Conservation (phyloP, 2,113 vertebrate species). For the Amia ocellicauda region DNA sequence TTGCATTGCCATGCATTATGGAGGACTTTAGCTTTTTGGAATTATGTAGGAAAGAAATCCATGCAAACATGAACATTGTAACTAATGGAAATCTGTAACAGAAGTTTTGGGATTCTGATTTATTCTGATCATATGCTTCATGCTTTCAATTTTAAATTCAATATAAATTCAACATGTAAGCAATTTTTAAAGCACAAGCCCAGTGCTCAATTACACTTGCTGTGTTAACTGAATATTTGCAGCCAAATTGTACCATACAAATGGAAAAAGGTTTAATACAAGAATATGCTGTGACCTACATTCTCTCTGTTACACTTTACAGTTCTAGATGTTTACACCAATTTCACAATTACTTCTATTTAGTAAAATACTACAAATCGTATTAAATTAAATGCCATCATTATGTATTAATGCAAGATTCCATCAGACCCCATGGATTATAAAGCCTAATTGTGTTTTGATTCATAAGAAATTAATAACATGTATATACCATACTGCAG, state of each 20-base stretch:
- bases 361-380: slow-evolving; percentile 27
- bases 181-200: slow-evolving; percentile 47
- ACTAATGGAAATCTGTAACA: slow-evolving; percentile 31
- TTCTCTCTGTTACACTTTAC: slow-evolving; percentile 24
- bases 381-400: slow-evolving; percentile 34
- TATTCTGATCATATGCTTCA: slow-evolving; percentile 39
- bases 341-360: slow-evolving; percentile 46
- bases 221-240: slow-evolving; percentile 43
- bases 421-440: slow-evolving; percentile 5
- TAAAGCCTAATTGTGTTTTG: too few relatives aligned
- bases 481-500: too few relatives aligned
- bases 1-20: too few relatives aligned
- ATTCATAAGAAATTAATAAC: too few relatives aligned
- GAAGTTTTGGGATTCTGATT: slow-evolving; percentile 35
- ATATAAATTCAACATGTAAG: slow-evolving; percentile 53
- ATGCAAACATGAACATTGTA: too few relatives aligned
- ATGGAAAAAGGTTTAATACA: slow-evolving; percentile 46
- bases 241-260: slow-evolving; percentile 44
- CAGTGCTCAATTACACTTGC: slow-evolving; percentile 45
- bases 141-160: slow-evolving; percentile 41
- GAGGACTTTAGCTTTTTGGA: too few relatives aligned
- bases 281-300: slow-evolving; percentile 46
- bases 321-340: slow-evolving; percentile 50
- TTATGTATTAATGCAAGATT: slow-evolving; percentile 32
- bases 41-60: too few relatives aligned